Evolutionary conservation across 1,140 invertebrate genomes (phyloP), one percentile per base, ranked within the genome.

Genomic region (Temnothorax curvispinosus): DNA sequence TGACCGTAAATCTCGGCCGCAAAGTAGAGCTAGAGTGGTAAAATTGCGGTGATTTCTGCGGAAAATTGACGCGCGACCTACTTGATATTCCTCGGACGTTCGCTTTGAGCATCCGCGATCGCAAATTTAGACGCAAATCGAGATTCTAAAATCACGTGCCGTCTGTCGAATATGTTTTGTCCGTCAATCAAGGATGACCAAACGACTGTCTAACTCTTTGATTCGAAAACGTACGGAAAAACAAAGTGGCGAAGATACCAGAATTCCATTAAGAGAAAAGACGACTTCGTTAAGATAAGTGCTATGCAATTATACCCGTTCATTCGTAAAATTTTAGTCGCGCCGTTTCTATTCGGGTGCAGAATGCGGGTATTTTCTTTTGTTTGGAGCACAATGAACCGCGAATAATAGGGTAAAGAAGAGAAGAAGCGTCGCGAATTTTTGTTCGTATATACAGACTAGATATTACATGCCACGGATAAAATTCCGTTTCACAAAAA

Each of bases 321-420:
- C 89, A 52, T 90, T 90, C 86, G 72, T 88, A 82, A 90, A 81
- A 88, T 77, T 77, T 74, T 60, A 54, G 21, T 38, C 78, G 64
- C 1, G 77, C 54, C 72, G n/a, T 74, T 80, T 13, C 76, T 87
- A 67, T 62, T 32, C 65, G 38, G 32, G 32, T 9, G 80, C 60
- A 18, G 56, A 78, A 32, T 35, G 50, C 15, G 60, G 50, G 81
- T 69, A 90, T 90, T 85, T 77, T 75, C 89, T 86, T 90, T 91
- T 91, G 89, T 91, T 90, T 77, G 32, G n/a, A 38, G 80, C 81
- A 91, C 89, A 91, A 91, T 91, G 89, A 90, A 56, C 41, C 86
- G 65, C 13, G 77, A 35, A 38, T 88, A 91, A 91, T 82, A 54
- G 64, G 54, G 64, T 74, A 71, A 64, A 76, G 11, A 2, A 75